Conservation (phyloP, 2,797 vertebrate genomes). For the Amniataba percoides region DNA sequence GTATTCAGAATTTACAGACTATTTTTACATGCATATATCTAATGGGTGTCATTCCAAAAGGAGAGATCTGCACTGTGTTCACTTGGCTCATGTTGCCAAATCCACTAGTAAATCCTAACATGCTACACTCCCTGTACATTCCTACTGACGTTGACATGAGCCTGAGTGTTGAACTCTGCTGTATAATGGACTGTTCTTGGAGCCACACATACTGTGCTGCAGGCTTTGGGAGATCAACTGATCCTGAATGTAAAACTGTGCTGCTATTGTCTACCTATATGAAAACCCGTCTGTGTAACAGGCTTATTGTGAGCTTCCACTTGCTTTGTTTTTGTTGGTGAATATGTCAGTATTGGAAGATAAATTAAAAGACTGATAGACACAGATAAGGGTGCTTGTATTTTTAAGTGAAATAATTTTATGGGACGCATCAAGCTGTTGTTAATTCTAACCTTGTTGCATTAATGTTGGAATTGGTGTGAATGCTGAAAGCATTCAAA, state of each 20-base stretch:
- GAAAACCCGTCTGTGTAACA: conserved; percentile 14
- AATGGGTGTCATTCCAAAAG: neutral
- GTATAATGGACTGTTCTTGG: conserved; percentile 8
- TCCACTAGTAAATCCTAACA: neutral
- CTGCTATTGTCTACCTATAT: conserved; percentile 35
- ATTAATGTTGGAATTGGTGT: no score
- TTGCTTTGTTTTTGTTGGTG: neutral
- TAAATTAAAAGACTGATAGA: conserved; percentile 23
- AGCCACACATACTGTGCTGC: conserved; percentile 1
- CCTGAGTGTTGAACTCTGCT: conserved; percentile 9
- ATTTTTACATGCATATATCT: no score
- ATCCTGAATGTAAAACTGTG: conserved; percentile 65
- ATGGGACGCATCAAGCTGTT: neutral
- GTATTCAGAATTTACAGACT: no score
- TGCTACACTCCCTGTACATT: neutral
- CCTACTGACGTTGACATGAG: neutral
- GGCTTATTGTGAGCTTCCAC: conserved; percentile 4
- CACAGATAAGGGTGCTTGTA: neutral
- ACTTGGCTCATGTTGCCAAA: neutral
- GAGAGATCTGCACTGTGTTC: neutral
- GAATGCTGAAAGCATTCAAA: no score
- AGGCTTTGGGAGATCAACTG: neutral
- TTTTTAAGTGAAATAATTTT: neutral
- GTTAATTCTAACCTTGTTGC: neutral
- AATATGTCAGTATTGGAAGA: conserved; percentile 19